Base-by-base conservation (phyloP, 2,888 invertebrate genomes). In the Cerastis leucographa region DNA sequence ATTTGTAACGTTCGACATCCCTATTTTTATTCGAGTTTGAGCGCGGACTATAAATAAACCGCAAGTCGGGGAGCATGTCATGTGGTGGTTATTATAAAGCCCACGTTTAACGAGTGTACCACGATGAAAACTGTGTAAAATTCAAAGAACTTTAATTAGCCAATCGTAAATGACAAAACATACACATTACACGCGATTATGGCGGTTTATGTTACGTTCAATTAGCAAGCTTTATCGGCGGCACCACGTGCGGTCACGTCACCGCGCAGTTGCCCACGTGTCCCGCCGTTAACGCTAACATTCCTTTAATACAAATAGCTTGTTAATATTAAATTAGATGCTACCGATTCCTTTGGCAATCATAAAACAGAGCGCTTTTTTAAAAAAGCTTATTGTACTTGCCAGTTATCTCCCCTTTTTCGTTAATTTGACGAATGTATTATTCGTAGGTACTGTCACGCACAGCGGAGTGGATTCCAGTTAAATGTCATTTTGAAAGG, bases 141-240 rank as follows among this genome's bases (percentile, higher is more conserved):
- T 87, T 88, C 88, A 89, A 90, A 91, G 90, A 91, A 93, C 90
- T 93, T 93, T 94, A 94, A 94, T 93, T 92, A 92, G 89, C 87
- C 89, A 91, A 91, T 93, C 92, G 80, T 88, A 78, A 86, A 88
- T 90, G 90, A 90, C 91, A 91, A 89, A 91, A 91, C 85, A 87
- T 80, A 86, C 85, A 86, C 80, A 87, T 89, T 87, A 87, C 87
- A 87, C 83, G 88, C 86, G 89, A 89, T 90, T 90, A 89, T 80
- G 79, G 86, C 61, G 74, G 81, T 88, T 90, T 88, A 85, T 89
- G 90, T 88, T 89, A 89, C 81, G 83, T 92, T 93, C 91, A 92
- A 93, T 93, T 93, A 92, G 88, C 85, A 68, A 82, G 88, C 83
- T 88, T 85, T 89, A 90, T 89, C 87, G 87, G 82, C 65, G 74